Evolutionary conservation across 2,113 vertebrate species (phyloP).

Genomic region (Tragulus kanchil): DNA sequence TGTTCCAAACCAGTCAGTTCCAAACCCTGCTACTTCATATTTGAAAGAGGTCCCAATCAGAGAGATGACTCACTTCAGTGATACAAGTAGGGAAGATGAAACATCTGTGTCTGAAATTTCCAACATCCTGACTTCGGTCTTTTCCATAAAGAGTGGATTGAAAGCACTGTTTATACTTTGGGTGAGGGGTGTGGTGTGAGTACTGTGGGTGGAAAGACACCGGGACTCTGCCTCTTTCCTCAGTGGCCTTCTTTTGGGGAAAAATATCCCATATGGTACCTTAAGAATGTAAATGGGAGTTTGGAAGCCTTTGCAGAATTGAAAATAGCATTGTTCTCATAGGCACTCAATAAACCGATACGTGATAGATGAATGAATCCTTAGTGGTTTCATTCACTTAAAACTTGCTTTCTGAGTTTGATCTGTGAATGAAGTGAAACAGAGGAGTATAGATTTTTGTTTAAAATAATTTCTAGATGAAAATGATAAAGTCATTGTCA

Average conservation of each 20-base stretch:
- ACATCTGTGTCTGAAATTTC: background rate
- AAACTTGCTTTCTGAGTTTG: conserved; percentile 19
- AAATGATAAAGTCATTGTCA: background rate
- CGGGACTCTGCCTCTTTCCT: background rate
- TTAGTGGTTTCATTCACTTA: background rate
- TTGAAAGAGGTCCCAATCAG: background rate
- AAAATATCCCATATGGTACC: background rate
- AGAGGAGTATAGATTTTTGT: background rate
- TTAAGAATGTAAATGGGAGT: background rate
- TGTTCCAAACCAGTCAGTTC: background rate
- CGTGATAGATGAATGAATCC: background rate
- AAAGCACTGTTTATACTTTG: background rate
- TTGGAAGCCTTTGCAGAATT: background rate
- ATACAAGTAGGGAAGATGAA: background rate
- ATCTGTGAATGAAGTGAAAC: background rate
- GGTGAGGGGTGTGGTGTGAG: background rate
- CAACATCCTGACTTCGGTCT: background rate
- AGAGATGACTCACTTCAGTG: background rate
- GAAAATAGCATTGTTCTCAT: background rate
- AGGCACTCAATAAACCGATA: background rate
- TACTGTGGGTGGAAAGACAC: background rate
- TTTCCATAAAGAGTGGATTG: background rate
- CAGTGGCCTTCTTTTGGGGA: too few relatives aligned
- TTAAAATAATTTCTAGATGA: conserved; percentile 20
- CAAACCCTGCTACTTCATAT: background rate